Base-by-base conservation (phyloP, 2,888 invertebrate genomes). In the Halocaridina rubra region DNA sequence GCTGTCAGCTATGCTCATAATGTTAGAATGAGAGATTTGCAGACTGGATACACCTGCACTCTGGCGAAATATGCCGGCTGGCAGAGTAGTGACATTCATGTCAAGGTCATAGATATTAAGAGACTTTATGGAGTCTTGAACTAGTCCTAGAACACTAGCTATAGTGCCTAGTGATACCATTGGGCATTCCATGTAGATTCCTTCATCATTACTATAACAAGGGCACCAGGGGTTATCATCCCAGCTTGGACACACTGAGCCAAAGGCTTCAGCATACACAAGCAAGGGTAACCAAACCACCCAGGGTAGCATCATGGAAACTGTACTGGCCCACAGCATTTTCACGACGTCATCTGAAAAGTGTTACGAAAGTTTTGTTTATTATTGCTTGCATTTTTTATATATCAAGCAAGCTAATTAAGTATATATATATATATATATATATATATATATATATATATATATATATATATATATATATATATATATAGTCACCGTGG, bases 151-250 rank as follows among this genome's bases (percentile, higher is more conserved):
- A 57, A 96, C 95, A 89, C 93, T 93, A 90, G 94, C 94, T 89
- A 97, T 93, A 69, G 95, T 94, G 88, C 93, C 92, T 67, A 95
- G 94, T 79, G 95, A 95, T 69, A 96, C 95, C 74, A 95, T 95
- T 59, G 96, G 95, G 91, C 97, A 97, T 91, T 97, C 97, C 90
- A 97, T 93, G 92, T 95, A 96, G 88, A 97, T 93, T 86, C 96
- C 97, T 92, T 96, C 96, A 91, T 96, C 96, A 91, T 96, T 96
- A 91, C 95, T 95, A 93, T 96, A 97, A 92, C 97, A 97, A 7
- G 96, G 96, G 91, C 97, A 97, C 89, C 89, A 89, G 29, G 90
- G 89, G 81, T 89, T 89, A 69, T 89, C 90, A 75, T 89, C 89
- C 86, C 89, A 90, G 69, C 89, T 88, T 27, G 90, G 90, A 88